These are phyloP conservation scores for Dolichallabes microphthalmus DNA, from an alignment of 2,113 vertebrate genomes.

Conservation along the genomic window DNA sequence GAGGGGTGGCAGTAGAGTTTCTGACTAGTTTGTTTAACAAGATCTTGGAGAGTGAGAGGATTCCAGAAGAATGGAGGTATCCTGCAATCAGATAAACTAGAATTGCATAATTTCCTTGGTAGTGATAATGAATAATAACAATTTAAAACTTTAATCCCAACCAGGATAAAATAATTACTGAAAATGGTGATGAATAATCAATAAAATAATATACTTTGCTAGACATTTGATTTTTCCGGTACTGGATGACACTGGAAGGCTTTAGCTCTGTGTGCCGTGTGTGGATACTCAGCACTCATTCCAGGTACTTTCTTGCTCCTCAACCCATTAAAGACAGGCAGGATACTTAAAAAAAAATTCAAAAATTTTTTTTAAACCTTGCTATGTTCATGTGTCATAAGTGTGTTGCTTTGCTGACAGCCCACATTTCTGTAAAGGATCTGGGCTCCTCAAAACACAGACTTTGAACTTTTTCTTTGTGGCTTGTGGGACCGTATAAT, in stretches of 20 bases:
- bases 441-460: background rate
- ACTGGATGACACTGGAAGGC: background rate
- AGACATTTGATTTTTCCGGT: background rate
- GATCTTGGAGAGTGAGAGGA: too few relatives aligned
- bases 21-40: too few relatives aligned
- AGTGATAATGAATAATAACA: background rate
- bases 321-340: background rate
- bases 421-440: background rate
- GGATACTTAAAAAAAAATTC: background rate
- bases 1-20: too few relatives aligned
- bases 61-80: too few relatives aligned
- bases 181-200: background rate
- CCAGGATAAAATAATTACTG: background rate
- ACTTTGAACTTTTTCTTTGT: background rate
- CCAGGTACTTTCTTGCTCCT: background rate
- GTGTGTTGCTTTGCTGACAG: background rate
- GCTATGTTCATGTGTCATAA: background rate
- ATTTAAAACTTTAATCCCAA: background rate
- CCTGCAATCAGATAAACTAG: background rate
- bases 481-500: conserved; percentile 5
- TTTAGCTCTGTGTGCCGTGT: background rate
- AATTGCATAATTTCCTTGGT: background rate
- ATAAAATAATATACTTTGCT: background rate
- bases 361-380: conserved; percentile 1
- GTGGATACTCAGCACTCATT: background rate